These are phyloP conservation scores for Pollicipes pollicipes DNA, from an alignment of 1,140 invertebrate species.

Conservation along the genomic window DNA sequence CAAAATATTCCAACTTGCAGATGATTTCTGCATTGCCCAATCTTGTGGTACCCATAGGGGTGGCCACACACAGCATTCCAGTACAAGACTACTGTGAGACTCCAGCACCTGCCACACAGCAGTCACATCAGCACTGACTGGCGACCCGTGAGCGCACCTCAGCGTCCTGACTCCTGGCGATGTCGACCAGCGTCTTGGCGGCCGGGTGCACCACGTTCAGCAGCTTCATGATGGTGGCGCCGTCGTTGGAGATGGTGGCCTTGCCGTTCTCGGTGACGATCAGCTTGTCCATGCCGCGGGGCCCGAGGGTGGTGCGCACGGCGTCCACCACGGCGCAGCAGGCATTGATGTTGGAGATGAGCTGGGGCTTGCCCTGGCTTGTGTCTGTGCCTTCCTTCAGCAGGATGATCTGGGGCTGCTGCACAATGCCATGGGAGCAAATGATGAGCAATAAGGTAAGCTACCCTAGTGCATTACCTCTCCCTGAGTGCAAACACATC, in stretches of 20 bases:
- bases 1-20: no score
- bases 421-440: conserved; percentile 24
- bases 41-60: no score
- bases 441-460: not conserved
- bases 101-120: no score
- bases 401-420: conserved; percentile 96
- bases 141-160: no score
- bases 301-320: conserved; percentile 88
- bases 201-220: conserved; percentile 95
- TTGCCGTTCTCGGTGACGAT: conserved; percentile 76
- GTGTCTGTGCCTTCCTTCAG: conserved; percentile 95
- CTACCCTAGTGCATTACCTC: no score
- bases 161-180: conserved; percentile 97
- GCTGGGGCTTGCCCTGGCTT: conserved; percentile 85
- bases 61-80: no score
- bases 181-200: conserved; percentile 92
- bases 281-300: conserved; percentile 97
- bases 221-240: conserved; percentile 95
- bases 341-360: conserved; percentile 99
- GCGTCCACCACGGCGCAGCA: conserved; percentile 91
- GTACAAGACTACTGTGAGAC: no score
- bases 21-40: no score
- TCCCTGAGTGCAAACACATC: no score
- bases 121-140: no score
- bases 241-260: conserved; percentile 97